A percentile compares a stretch with the other conserved stretches of the same genome.
Evolutionary conservation across 2,113 vertebrate species (phyloP).

Genomic region (Sus scrofa): T2T-Sscrofa CM000817.6:160579501-160580000

Average conservation of each 20-base stretch:
- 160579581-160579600: background rate
- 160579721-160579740: background rate
- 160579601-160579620: background rate
- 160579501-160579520: background rate
- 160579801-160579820: background rate
- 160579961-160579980: background rate
- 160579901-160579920: background rate
- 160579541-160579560: background rate
- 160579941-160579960: background rate
- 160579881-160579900: background rate
- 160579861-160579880: background rate
- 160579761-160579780: background rate
- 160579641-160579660: background rate
- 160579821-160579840: background rate
- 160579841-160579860: background rate
- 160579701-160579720: background rate
- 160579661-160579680: background rate
- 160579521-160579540: background rate
- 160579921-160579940: background rate
- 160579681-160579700: background rate
- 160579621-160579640: background rate
- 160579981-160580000: background rate
- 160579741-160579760: background rate
- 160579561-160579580: background rate
- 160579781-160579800: background rate